A percentile compares a stretch with the other conserved stretches of the same genome.
These are phyloP conservation scores for Drosophila parthenogenetica DNA, from an alignment of 2,888 invertebrate species.

Conservation along the genomic window DNA sequence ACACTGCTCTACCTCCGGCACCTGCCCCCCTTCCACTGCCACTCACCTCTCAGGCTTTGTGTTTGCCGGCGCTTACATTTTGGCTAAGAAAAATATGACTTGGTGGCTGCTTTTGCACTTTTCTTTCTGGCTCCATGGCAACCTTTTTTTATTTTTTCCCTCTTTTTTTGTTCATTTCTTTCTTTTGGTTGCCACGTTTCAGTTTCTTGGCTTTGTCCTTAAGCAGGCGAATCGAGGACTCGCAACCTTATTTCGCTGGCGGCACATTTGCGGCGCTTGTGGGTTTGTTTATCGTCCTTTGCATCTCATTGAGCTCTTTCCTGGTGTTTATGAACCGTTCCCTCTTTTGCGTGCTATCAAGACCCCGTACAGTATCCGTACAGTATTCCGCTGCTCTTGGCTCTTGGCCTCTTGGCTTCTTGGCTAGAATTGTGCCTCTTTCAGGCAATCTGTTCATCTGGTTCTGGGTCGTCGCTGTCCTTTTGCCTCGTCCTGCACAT, in stretches of 20 bases:
- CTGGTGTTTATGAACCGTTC: conserved; percentile 50
- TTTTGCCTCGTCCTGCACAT: conserved; percentile 50
- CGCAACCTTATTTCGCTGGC: conserved; percentile 67
- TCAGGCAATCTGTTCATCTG: conserved; percentile 41
- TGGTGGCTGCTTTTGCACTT: conserved; percentile 51
- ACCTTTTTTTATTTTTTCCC: conserved; percentile 2
- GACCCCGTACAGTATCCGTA: conserved; percentile 13
- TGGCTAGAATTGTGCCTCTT: not conserved
- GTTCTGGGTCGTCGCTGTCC: conserved; percentile 21
- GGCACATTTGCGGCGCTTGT: conserved; percentile 60
- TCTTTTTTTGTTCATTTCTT: conserved; percentile 6
- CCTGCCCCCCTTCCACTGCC: not conserved
- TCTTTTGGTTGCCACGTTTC: conserved; percentile 39
- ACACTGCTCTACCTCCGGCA: not conserved
- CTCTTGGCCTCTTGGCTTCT: not conserved
- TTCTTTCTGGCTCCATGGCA: conserved; percentile 15
- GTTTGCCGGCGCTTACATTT: conserved; percentile 54
- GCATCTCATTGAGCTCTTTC: conserved; percentile 78
- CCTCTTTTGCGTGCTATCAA: conserved; percentile 34
- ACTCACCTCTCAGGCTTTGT: conserved; percentile 6
- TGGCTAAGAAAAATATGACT: conserved; percentile 67
- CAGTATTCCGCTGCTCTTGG: not conserved
- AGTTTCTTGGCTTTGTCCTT: conserved; percentile 40
- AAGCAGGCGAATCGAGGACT: conserved; percentile 49
- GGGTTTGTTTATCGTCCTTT: conserved; percentile 77